Base-by-base conservation (phyloP, 2,888 invertebrate species). In the Coenonympha glycerion region DNA sequence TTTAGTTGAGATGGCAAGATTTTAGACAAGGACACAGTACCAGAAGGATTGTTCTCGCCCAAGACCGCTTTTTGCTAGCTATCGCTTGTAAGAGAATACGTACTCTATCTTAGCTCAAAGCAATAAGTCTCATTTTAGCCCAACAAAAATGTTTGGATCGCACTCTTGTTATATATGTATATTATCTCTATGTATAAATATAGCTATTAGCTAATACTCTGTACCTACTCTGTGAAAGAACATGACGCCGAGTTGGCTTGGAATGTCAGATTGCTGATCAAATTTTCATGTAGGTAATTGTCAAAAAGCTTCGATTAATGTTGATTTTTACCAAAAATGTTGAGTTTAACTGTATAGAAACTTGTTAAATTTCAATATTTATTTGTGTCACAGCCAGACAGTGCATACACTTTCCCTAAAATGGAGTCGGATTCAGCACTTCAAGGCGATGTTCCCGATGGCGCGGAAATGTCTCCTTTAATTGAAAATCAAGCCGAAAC, bases 401-500 rank as follows among this genome's bases (percentile, higher is more conserved):
- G 42, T 54, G 59, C 47, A 58, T 52, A 50, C 54, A 52, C 52
- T 57, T 51, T 59, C 16, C 22, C 49, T 47, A 67, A 53, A 60
- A 87, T 87, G 87, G 87, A 87, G 59, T 79, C 84, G 16, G 83
- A 87, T 60, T 74, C 81, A 42, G 76, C 72, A 53, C 65, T 80
- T 57, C 79, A 78, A 45, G 73, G 69, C 53, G 83, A 81, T 66
- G 70, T 73, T 59, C 66, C 78, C 59, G 86, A 86, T 82, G 86
- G 87, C 83, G 87, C 81, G 81, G 85, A 87, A 81, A 82, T 79
- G 63, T 81, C 74, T 56, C 79, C 80, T 64, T 65, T 78, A 64
- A 77, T 70, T 62, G 86, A 81, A 68, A 76, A 74, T 61, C 77
- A 77, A 65, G 62, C 61, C 47, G 84, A 84, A 65, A 71, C 71